Percentiles rank a stretch among this genome's conserved stretches.
Evolutionary conservation across 2,797 vertebrate genomes (phyloP).

Genomic region (Enteromius radiatus): DNA sequence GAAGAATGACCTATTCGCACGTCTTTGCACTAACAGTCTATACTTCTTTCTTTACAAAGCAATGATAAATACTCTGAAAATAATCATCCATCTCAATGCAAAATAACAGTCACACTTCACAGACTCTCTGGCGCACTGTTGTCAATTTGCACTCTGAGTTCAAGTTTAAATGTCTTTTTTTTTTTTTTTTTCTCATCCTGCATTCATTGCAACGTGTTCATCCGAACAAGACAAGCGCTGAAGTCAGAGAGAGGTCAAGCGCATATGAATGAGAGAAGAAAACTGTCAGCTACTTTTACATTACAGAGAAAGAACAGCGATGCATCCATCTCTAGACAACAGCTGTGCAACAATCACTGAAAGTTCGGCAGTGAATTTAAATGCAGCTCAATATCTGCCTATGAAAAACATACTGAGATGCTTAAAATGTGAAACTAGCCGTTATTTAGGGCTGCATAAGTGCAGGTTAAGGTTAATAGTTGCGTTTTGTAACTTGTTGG

Average conservation of each 20-base stretch:
- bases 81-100: slow-evolving; percentile 41
- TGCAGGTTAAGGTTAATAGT: slow-evolving; percentile 13
- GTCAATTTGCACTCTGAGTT: slow-evolving; percentile 29
- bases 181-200: slow-evolving; percentile 7
- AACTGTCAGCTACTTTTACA: slow-evolving; percentile 54
- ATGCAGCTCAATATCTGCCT: neutral
- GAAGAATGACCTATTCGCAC: slow-evolving; percentile 27
- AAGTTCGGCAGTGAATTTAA: slow-evolving; percentile 56
- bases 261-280: slow-evolving; percentile 44
- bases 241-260: slow-evolving; percentile 67
- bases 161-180: slow-evolving; percentile 38
- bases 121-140: slow-evolving; percentile 14
- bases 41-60: slow-evolving; percentile 40
- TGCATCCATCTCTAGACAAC: slow-evolving; percentile 61
- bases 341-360: slow-evolving; percentile 56
- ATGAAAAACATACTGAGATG: slow-evolving; percentile 7
- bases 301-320: slow-evolving; percentile 54
- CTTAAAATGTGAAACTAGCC: neutral
- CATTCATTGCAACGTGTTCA: slow-evolving; percentile 56
- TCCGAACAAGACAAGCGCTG: slow-evolving; percentile 42
- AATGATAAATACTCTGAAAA: slow-evolving; percentile 35
- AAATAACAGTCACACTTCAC: slow-evolving; percentile 39
- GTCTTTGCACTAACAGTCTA: slow-evolving; percentile 2
- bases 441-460: neutral
- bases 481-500: slow-evolving; percentile 34